Percentiles rank a stretch among this genome's conserved stretches.
Conservation (phyloP, 2,888 invertebrate genomes). For the Cinara cedri region DNA sequence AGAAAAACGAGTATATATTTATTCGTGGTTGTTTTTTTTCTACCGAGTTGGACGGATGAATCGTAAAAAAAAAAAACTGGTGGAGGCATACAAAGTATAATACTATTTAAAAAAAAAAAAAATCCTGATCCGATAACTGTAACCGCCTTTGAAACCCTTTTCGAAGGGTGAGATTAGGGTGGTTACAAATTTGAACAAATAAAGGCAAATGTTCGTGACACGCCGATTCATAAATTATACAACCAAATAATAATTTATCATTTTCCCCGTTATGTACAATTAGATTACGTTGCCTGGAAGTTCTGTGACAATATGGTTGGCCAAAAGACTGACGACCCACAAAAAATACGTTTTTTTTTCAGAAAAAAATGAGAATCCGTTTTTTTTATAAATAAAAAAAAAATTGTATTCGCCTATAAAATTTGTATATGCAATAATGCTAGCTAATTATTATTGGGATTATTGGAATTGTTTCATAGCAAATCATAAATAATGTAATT, state of each 20-base stretch:
- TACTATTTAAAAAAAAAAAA: neutral
- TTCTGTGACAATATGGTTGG: slow-evolving; percentile 15
- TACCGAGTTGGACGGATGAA: neutral
- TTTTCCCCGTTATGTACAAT: slow-evolving; percentile 43
- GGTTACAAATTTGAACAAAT: slow-evolving; percentile 41
- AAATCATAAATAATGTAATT: too few relatives aligned
- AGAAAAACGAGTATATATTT: neutral
- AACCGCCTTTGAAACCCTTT: slow-evolving; percentile 40
- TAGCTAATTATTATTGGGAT: too few relatives aligned
- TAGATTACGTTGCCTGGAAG: slow-evolving; percentile 25
- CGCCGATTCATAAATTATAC: slow-evolving; percentile 41
- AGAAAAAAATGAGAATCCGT: neutral
- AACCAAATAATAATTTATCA: slow-evolving; percentile 51
- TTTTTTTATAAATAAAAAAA: neutral
- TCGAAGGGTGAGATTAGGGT: neutral
- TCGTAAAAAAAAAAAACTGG: slow-evolving; percentile 6
- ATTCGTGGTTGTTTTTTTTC: neutral
- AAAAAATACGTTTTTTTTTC: neutral
- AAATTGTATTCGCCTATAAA: neutral
- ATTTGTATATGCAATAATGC: too few relatives aligned
- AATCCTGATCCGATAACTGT: slow-evolving; percentile 6
- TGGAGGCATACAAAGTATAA: neutral
- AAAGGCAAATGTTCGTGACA: slow-evolving; percentile 40
- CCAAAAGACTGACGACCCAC: neutral
- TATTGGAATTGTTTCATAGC: too few relatives aligned